Base-by-base conservation (phyloP, 37 sponge, comb jelly and placozoan species). In the Trichoplax adhaerens region DNA sequence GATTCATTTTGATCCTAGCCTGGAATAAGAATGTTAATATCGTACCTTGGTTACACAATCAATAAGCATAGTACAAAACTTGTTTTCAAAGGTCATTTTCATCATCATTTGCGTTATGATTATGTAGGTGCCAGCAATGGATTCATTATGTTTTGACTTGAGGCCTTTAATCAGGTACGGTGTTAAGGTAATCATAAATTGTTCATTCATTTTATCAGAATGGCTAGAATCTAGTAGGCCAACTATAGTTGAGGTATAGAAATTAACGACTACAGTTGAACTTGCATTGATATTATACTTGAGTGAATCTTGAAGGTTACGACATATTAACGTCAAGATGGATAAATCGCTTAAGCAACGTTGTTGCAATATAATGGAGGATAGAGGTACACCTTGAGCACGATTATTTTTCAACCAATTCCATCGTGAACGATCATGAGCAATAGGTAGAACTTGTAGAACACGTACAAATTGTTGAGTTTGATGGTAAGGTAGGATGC, bases 401-500 rank as follows among this genome's bases (percentile, higher is more conserved):
- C 85, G 85, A 48, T 75, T 29, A 4, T 86, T 81, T 2, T 74
- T 54, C 4, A 93, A 76, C 94, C 94, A 93, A 69, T 85, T 80
- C 94, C 94, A 93, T 0, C n/a, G 69, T 6, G 86, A 80, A 8
- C 7, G 12, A 29, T 81, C 50, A 59, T 71, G 69, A 60, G 65
- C 71, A 29, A 93, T 65, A 8, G 90, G 86, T 47, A 93, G 77
- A 49, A 93, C 77, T 57, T 85, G 86, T 6, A 93, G 58, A 59
- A 93, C 76, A 2, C 90, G 79, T 3, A 78, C 99, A 76, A 96
- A 96, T 6, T 82, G 75, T 5, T 80, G 78, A 0, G 99, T 92
- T 78, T 88, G 78, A 74, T 96, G 83, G 65, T 86, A 85, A 53
- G 99, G 99, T 62, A 96, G 76, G 29, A 88, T 70, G 69, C 93